Base-by-base conservation (phyloP, 2,888 invertebrate genomes). In the Anoplius nigerrimus region DNA sequence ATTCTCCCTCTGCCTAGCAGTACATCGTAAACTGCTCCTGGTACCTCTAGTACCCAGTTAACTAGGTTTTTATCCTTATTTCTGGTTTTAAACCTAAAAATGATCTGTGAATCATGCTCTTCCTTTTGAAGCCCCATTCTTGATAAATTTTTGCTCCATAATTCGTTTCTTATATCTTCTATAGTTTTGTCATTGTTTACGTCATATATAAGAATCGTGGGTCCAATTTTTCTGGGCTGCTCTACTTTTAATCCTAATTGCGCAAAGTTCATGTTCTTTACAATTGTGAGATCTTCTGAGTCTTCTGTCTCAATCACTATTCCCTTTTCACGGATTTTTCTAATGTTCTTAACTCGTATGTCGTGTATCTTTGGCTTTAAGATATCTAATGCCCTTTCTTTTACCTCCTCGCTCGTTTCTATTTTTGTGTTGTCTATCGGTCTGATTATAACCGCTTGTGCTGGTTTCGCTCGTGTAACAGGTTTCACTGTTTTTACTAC, bases 281-380 rank as follows among this genome's bases (percentile, higher is more conserved):
- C 22, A 2, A 54, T 24, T 22, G 21, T 3, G 2, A 54, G 2
- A 18, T 62, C 62, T 1, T 20, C 4, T 0, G 18, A 46, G 18
- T n/a, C 8, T 2, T 62, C n/a, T n/a, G n/a, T n/a, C n/a, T n/a
- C n/a, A n/a, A n/a, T n/a, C n/a, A n/a, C n/a, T n/a, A 24, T 6
- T 21, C 61, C 53, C 52, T 53, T 52, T 1, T 61, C 34, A 20
- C 53, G 34, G 21, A 53, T 53, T 21, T 61, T 52, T n/a, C 61
- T 21, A 0, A 54, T 54, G 15, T 20, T 62, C 24, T 13, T 43
- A 0, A 62, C 54, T 46, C 46, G 20, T 0, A 62, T 0, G n/a
- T 45, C 22, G 2, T 8, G 16, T 0, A 27, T 21, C 4, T 46
- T 27, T 8, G 15, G 16, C 22, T 55, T 54, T 21, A 61, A 53